These are phyloP conservation scores for Caenorhabditis angaria DNA, from an alignment of 2,888 invertebrate species.

Conservation along the genomic window DNA sequence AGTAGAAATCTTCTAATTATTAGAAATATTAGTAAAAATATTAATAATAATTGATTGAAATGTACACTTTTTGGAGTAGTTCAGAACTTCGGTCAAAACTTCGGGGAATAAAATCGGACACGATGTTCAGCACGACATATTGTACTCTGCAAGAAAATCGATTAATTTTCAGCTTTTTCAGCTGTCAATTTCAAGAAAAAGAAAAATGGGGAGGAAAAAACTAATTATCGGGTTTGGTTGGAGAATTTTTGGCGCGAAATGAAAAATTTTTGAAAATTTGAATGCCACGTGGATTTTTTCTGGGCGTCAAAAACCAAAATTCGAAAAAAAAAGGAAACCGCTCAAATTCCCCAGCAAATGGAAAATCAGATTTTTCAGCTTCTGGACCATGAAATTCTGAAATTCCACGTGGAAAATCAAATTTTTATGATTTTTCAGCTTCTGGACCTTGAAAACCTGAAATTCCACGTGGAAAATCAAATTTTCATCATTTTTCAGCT, in stretches of 20 bases:
- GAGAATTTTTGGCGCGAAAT: not conserved
- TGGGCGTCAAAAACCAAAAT: conserved; percentile 79
- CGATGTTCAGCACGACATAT: not conserved
- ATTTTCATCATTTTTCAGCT: too few relatives aligned
- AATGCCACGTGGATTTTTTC: too few relatives aligned
- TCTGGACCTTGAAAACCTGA: too few relatives aligned
- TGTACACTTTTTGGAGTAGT: not conserved
- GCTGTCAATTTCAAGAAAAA: not conserved
- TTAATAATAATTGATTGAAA: not conserved
- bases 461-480: too few relatives aligned
- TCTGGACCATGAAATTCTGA: too few relatives aligned
- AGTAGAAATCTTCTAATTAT: too few relatives aligned
- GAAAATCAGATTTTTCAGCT: too few relatives aligned
- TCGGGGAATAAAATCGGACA: not conserved
- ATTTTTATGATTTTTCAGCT: too few relatives aligned
- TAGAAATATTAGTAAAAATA: conserved; percentile 2
- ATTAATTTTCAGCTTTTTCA: too few relatives aligned
- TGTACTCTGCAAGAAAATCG: not conserved
- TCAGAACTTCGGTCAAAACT: not conserved
- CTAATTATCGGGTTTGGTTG: not conserved
- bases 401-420: too few relatives aligned
- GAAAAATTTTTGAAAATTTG: not conserved
- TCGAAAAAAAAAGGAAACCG: conserved; percentile 77
- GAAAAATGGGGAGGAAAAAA: not conserved
- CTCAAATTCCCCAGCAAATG: too few relatives aligned